Evolutionary conservation across 2,888 invertebrate genomes (phyloP), one percentile per base, ranked within the genome.

Genomic region (Hedychridium roseum): DNA sequence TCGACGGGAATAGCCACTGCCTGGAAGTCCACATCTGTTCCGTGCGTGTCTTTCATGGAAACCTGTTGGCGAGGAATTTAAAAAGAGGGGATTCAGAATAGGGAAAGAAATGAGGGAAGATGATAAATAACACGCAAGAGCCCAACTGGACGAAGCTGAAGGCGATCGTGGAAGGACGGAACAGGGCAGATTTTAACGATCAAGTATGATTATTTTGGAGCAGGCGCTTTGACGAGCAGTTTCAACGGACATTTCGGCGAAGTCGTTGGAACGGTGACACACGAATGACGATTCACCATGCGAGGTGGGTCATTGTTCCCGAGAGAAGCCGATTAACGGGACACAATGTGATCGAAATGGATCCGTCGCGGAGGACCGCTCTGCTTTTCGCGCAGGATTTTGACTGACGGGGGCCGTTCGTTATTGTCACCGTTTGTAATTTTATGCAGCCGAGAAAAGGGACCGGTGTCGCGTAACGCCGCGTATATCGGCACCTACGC

Each of bases 31-130:
- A 9, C 23, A 5, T 23, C 23, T 23, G 23, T 23, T 23, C 23
- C 34, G 21, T 2, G 23, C 18, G 20, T 43, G 5, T 1, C 20
- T 34, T 2, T 18, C 35, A 35, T 53, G 45, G 17, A 55, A 59
- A 59, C 60, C 59, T 45, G 59, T 59, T 55, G 9, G 46, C 5
- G 18, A 37, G 37, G 51, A 40, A 55, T 59, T 42, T 35, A 52
- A 46, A 44, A 51, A 52, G 35, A 44, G 16, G 16, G 42, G 26
- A 49, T 47, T 31, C 44, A 12, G 26, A 26, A 43, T 46, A 18
- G 43, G 39, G 36, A 50, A 51, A 43, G 46, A 21, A 11, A 41
- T 48, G 44, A 53, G 36, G 36, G 37, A 41, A 45, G 31, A 47
- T n/a, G n/a, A n/a, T 44, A 47, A 44, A 43, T 41, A 35, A 49